A percentile compares a stretch with the other conserved stretches of the same genome.
Conservation (phyloP, 2,113 vertebrate genomes). For the Ardeotis arabs region DNA sequence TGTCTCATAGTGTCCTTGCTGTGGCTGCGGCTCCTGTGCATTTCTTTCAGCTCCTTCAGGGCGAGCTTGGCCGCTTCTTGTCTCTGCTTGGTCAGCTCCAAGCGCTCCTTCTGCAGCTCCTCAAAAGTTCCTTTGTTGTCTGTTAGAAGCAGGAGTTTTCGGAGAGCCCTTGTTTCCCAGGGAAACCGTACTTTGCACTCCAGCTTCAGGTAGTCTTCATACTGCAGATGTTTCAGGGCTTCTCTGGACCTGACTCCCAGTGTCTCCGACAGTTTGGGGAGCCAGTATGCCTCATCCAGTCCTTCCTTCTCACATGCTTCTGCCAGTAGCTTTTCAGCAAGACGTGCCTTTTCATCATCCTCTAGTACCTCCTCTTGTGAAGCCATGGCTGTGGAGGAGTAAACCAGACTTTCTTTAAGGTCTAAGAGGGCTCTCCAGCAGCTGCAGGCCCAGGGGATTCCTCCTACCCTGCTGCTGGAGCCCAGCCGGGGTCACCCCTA, state of each 20-base stretch:
- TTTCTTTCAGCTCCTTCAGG: not conserved
- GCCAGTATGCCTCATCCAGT: slow-evolving; percentile 24
- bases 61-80: not conserved
- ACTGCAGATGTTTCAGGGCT: slow-evolving; percentile 21
- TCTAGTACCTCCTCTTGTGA: rapidly evolving
- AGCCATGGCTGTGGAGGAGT: slow-evolving; percentile 31
- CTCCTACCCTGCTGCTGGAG: not conserved
- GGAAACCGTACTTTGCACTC: not conserved
- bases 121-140: not conserved
- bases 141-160: not conserved
- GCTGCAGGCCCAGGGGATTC: not conserved
- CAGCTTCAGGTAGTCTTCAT: slow-evolving; percentile 38
- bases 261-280: not conserved
- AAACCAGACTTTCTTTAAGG: not conserved
- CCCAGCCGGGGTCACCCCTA: not conserved
- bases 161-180: slow-evolving; percentile 26
- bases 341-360: not conserved
- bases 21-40: not conserved
- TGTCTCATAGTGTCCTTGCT: not conserved
- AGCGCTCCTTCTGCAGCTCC: not conserved
- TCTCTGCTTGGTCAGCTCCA: not conserved
- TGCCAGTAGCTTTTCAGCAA: not conserved
- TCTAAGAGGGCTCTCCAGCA: not conserved
- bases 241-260: slow-evolving; percentile 1
- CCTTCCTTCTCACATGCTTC: slow-evolving; percentile 12